These are phyloP conservation scores for Lepidurus arcticus DNA, from an alignment of 1,140 invertebrate genomes.

Conservation along the genomic window DNA sequence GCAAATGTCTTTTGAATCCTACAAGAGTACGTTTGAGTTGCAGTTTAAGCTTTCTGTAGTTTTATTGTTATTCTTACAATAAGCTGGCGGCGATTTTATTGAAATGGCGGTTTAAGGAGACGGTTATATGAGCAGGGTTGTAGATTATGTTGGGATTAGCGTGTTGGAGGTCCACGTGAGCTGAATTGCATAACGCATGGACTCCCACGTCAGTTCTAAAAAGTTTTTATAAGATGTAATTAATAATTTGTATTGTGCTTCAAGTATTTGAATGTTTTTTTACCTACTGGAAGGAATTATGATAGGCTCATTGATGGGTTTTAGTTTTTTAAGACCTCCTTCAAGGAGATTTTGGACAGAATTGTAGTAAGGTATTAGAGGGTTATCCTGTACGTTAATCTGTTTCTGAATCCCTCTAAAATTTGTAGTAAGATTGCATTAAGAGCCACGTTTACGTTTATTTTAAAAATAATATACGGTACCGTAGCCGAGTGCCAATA, in stretches of 20 bases:
- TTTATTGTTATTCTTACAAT: neutral
- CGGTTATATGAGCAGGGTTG: neutral
- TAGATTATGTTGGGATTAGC: neutral
- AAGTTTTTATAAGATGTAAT: neutral
- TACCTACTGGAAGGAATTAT: conserved; percentile 6
- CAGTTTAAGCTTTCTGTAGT: neutral
- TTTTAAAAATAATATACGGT: neutral
- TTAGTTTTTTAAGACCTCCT: conserved; percentile 24
- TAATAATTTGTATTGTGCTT: neutral
- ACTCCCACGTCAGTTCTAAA: conserved; percentile 32
- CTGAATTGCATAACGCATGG: conserved; percentile 31
- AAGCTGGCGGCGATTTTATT: conserved; percentile 25
- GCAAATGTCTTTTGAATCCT: neutral
- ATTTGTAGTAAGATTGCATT: neutral
- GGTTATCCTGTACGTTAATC: conserved; percentile 19
- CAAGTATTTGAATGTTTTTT: neutral
- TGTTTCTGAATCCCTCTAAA: conserved; percentile 30
- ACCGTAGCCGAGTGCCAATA: conserved; percentile 29
- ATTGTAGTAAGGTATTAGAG: conserved; percentile 12
- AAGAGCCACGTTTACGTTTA: neutral
- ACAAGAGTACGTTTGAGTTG: neutral
- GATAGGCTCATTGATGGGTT: conserved; percentile 3
- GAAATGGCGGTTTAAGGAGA: conserved; percentile 5
- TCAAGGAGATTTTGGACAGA: conserved; percentile 30
- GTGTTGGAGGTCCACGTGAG: conserved; percentile 28